Conservation (phyloP, 2,888 invertebrate species). For the Megalurothrips usitatus region DNA sequence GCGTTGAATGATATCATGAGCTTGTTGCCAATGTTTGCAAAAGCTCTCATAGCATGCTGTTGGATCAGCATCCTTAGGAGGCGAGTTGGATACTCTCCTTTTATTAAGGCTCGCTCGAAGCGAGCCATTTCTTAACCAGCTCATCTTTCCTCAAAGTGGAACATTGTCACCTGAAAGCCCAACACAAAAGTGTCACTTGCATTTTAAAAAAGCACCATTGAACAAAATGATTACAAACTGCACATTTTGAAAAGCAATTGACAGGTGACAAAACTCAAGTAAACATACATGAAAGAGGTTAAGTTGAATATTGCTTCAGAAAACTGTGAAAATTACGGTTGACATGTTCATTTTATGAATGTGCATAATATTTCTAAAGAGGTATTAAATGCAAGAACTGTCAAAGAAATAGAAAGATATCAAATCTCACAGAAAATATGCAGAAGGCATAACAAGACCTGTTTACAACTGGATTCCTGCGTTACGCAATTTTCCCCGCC, state of each 20-base stretch:
- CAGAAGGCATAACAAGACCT: not conserved
- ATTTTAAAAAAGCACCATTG: too few species aligned
- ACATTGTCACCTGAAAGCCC: not conserved
- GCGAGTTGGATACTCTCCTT: conserved; percentile 60
- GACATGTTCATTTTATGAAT: not conserved
- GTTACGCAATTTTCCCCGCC: not conserved
- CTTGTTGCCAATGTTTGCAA: conserved; percentile 92
- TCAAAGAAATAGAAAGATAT: too few species aligned
- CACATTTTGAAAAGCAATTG: too few species aligned
- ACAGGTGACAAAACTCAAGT: too few species aligned
- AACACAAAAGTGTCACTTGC: too few species aligned
- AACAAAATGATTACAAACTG: too few species aligned
- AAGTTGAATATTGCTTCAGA: too few species aligned
- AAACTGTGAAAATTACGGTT: too few species aligned
- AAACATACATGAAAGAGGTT: too few species aligned
- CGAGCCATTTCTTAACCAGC: conserved; percentile 64
- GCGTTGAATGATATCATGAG: conserved; percentile 73
- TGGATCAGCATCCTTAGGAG: conserved; percentile 70
- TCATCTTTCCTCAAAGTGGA: conserved; percentile 50
- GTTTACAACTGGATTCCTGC: not conserved
- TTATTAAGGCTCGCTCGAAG: conserved; percentile 55
- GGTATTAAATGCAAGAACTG: too few species aligned
- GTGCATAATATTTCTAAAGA: not conserved
- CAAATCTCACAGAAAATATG: not conserved
- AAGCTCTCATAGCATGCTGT: conserved; percentile 90